Evolutionary conservation across 2,113 vertebrate genomes (phyloP).

Genomic region (Corvus hawaiiensis): DNA sequence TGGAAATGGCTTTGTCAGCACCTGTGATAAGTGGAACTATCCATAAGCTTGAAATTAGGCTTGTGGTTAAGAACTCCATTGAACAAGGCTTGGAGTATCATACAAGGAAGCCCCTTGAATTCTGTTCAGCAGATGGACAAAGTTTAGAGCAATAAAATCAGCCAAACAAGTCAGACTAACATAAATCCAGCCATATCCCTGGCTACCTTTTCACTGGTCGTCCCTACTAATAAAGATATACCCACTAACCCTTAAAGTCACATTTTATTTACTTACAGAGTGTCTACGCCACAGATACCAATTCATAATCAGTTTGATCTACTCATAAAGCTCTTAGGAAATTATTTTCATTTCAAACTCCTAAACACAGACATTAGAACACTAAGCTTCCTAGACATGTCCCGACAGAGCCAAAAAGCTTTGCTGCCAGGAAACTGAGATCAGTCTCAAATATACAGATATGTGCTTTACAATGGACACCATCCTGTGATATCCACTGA

Average conservation of each 20-base stretch:
- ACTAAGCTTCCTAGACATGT: background rate
- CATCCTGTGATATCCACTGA: background rate
- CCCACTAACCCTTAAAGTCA: background rate
- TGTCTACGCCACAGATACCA: background rate
- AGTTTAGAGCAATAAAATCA: background rate
- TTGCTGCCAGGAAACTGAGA: background rate
- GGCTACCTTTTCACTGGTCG: background rate
- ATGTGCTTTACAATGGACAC: background rate
- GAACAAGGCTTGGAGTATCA: background rate
- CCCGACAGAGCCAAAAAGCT: background rate
- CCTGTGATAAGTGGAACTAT: background rate
- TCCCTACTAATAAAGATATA: background rate
- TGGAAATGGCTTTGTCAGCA: background rate
- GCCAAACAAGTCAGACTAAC: background rate
- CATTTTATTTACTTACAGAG: background rate
- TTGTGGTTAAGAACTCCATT: background rate
- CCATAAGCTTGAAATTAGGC: background rate
- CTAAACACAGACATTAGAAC: background rate
- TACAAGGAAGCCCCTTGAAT: background rate
- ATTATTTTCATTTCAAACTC: background rate
- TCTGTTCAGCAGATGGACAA: background rate
- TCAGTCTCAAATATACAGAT: background rate
- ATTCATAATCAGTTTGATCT: background rate
- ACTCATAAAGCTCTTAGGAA: background rate
- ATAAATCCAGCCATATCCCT: background rate